Evolutionary conservation across 2,888 invertebrate species (phyloP).

Genomic region (Pammene fasciana): DNA sequence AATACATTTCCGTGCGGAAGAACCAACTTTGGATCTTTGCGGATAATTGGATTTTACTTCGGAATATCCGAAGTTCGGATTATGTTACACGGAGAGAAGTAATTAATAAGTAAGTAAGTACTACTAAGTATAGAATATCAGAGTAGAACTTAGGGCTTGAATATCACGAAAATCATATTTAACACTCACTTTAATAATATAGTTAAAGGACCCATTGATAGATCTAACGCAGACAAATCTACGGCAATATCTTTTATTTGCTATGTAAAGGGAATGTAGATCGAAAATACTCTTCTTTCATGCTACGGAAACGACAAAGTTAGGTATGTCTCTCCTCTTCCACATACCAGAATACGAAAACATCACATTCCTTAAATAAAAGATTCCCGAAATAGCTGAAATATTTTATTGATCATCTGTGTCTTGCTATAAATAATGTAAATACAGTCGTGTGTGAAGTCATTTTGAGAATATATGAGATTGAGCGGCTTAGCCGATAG

Average conservation of each 20-base stretch:
- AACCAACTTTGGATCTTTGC: constrained; percentile 12
- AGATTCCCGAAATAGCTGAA: neutral
- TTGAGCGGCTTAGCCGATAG: neutral
- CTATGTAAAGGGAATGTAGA: too few relatives aligned
- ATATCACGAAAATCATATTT: too few relatives aligned
- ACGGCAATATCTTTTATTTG: too few relatives aligned
- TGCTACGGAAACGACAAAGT: constrained; percentile 1
- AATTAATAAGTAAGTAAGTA: neutral
- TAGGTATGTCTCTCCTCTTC: neutral
- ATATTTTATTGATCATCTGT: constrained; percentile 1
- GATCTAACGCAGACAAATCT: too few relatives aligned
- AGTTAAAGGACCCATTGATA: too few relatives aligned
- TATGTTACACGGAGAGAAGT: constrained; percentile 14
- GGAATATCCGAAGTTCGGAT: constrained; percentile 8
- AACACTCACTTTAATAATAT: too few relatives aligned
- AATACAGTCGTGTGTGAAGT: neutral
- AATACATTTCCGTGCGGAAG: constrained; percentile 1
- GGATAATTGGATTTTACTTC: constrained; percentile 11
- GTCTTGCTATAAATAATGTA: neutral
- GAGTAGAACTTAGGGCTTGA: too few relatives aligned
- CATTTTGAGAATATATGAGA: neutral
- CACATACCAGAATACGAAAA: constrained; percentile 10
- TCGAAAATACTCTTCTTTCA: neutral
- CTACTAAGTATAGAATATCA: too few relatives aligned
- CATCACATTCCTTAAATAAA: constrained; percentile 5